Evolutionary conservation across 2,113 vertebrate species (phyloP), one percentile per base, ranked within the genome.

Genomic region (Cephalopholis sonnerati): DNA sequence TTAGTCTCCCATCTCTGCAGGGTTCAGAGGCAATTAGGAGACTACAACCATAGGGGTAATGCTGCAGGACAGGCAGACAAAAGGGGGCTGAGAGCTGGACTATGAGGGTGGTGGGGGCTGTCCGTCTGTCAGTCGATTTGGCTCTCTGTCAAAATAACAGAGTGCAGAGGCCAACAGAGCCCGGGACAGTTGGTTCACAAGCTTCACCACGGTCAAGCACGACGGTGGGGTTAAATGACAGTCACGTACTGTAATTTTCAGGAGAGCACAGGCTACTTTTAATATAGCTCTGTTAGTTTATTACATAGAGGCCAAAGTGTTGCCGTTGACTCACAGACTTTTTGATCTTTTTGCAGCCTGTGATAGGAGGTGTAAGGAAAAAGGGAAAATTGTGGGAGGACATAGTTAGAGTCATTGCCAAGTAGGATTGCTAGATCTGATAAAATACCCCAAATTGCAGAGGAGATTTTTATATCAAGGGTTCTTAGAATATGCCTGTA

Each of bases 41-140:
- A 76, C 89, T 87, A 89, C 90, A 91, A 90, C 90, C 87, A 88
- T 75, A 85, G 88, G 86, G 86, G 88, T 94, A 94, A 95, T 94
- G 91, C 91, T 94, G 81, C 81, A 57, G 86, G 93, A 94, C 93
- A 94, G 89, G 87, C 93, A 89, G 85, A 96, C 94, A 95, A 95
- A 93, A 93, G 86, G 74, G 67, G 86, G 86, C 87, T 67, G 85
- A 77, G 70, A 80, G 75, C 48, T 39, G 88, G 86, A 79, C 85
- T 73, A 41, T 72, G 77, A 83, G 88, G 78, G 86, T 50, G 87
- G 89, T 62, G 65, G 77, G 83, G 82, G 69, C 68, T 63, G 81
- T 85, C 80, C 66, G 82, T 94, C 87, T 85, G 75, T 94, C 92
- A 86, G 84, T 89, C 89, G 70, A 65, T 87, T 83, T 83, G 84